A percentile compares a stretch with the other conserved stretches of the same genome.
These are phyloP conservation scores for Hypomecis atomaria DNA, from an alignment of 2,888 invertebrate species.

Conservation along the genomic window DNA sequence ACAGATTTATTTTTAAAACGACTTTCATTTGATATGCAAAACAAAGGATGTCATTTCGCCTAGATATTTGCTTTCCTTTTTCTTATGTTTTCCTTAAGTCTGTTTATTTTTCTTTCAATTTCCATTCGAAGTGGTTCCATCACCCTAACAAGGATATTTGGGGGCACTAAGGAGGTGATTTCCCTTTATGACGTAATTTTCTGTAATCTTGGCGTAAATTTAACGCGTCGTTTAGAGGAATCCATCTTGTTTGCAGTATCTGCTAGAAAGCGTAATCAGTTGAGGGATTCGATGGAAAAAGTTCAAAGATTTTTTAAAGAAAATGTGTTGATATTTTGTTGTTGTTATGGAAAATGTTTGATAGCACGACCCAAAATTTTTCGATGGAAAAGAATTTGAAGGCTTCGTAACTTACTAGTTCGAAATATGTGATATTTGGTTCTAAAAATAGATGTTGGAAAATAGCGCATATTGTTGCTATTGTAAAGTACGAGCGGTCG, in stretches of 20 bases:
- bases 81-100: conserved; percentile 16
- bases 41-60: conserved; percentile 8
- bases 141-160: conserved; percentile 32
- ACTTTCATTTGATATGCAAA: conserved; percentile 14
- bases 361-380: too few species aligned
- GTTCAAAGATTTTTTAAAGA: neutral
- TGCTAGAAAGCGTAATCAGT: conserved; percentile 2
- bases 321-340: too few species aligned
- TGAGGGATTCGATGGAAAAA: neutral
- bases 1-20: neutral
- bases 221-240: conserved; percentile 58
- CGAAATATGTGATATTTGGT: too few species aligned
- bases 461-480: too few species aligned
- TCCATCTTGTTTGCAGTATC: conserved; percentile 44
- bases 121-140: conserved; percentile 27
- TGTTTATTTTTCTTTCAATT: conserved; percentile 28
- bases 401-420: too few species aligned
- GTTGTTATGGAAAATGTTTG: too few species aligned
- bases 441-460: too few species aligned
- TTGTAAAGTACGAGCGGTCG: too few species aligned
- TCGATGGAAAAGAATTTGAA: too few species aligned
- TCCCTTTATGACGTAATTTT: conserved; percentile 60
- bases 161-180: conserved; percentile 54
- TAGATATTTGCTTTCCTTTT: conserved; percentile 7
- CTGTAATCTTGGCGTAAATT: conserved; percentile 58